These are phyloP conservation scores for Batillaria attramentaria DNA, from an alignment of 1,140 invertebrate genomes.

Conservation along the genomic window DNA sequence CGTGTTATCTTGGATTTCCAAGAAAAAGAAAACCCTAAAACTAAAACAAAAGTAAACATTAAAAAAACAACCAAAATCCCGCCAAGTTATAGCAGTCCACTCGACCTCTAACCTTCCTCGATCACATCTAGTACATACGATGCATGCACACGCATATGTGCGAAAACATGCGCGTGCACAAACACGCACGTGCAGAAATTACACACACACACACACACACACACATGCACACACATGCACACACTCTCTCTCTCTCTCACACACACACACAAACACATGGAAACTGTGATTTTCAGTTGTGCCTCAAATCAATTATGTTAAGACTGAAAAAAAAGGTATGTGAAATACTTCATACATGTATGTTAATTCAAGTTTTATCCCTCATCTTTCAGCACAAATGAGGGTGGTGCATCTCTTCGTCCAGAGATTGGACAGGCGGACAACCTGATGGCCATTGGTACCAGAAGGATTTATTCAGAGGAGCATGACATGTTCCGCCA, in stretches of 20 bases:
- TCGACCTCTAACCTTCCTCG: too few relatives aligned
- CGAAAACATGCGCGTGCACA: not conserved
- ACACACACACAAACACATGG: not conserved
- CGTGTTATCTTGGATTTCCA: too few relatives aligned
- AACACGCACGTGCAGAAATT: not conserved
- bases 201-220: not conserved
- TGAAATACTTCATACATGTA: too few relatives aligned
- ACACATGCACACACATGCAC: not conserved
- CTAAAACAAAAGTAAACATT: too few relatives aligned
- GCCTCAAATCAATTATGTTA: not conserved
- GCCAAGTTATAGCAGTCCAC: too few relatives aligned
- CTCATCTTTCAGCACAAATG: not conserved
- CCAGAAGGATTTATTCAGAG: slow-evolving; percentile 70
- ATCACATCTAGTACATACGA: too few relatives aligned
- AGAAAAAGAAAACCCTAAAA: too few relatives aligned
- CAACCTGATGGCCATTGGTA: slow-evolving; percentile 73
- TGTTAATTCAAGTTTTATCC: too few relatives aligned
- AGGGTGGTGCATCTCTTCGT: not conserved
- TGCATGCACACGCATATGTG: not conserved
- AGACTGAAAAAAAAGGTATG: not conserved
- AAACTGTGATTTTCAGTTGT: not conserved
- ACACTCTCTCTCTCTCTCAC: not conserved
- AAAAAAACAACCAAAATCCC: too few relatives aligned
- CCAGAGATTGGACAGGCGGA: slow-evolving; percentile 48
- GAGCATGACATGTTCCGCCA: slow-evolving; percentile 74